These are phyloP conservation scores for Heliconius nattereri DNA, from an alignment of 1,140 invertebrate species.

Conservation along the genomic window DNA sequence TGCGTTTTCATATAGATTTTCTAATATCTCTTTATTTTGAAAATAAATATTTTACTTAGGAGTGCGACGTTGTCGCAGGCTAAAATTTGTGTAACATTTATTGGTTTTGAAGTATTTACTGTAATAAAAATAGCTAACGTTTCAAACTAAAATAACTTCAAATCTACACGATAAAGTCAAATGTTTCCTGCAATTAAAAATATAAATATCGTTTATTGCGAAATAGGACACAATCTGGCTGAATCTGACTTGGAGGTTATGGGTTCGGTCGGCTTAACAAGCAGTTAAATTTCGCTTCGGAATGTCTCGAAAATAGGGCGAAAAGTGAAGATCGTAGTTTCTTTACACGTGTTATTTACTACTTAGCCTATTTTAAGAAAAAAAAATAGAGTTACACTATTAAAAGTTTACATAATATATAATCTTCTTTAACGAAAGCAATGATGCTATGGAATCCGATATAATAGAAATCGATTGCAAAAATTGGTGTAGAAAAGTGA, in stretches of 20 bases:
- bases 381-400: neutral
- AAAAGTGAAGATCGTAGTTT: too few species aligned
- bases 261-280: too few species aligned
- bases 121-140: neutral
- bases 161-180: neutral
- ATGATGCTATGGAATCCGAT: slow-evolving; percentile 23
- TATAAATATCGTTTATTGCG: neutral
- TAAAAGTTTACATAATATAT: neutral
- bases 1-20: too few species aligned
- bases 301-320: too few species aligned
- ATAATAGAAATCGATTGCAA: slow-evolving; percentile 46
- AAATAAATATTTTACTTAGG: too few species aligned
- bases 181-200: neutral
- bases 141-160: neutral
- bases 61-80: too few species aligned
- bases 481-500: slow-evolving; percentile 47
- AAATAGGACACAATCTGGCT: too few species aligned
- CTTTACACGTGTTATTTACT: too few species aligned
- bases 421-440: slow-evolving; percentile 11
- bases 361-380: too few species aligned
- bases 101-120: neutral
- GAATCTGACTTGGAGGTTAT: too few species aligned
- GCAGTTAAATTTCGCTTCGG: too few species aligned
- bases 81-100: neutral
- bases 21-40: neutral